Evolutionary conservation across 2,888 invertebrate genomes (phyloP).

Genomic region (Trichacis sp.): DNA sequence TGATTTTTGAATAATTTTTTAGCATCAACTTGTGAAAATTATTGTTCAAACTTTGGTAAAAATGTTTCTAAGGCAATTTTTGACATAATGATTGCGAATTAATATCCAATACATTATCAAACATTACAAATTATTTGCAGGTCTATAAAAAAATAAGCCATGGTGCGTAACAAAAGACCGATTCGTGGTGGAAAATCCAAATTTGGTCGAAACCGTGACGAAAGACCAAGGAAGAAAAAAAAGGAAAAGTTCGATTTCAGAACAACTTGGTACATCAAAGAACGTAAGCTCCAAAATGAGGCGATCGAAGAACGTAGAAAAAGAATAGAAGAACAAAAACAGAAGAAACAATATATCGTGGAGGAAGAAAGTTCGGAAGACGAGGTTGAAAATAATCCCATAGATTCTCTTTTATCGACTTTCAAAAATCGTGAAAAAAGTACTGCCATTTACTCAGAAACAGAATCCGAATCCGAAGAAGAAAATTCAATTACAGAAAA

Average conservation of each 20-base stretch:
- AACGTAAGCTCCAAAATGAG: slow-evolving; percentile 57
- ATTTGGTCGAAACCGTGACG: slow-evolving; percentile 45
- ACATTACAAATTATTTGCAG: too few species aligned
- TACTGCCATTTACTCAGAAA: slow-evolving; percentile 58
- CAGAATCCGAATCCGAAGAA: slow-evolving; percentile 53
- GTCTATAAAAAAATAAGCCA: too few species aligned
- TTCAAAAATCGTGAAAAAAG: slow-evolving; percentile 53
- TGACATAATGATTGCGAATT: too few species aligned
- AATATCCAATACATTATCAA: too few species aligned
- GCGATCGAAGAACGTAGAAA: slow-evolving; percentile 61
- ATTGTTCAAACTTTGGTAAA: too few species aligned
- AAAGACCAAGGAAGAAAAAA: slow-evolving; percentile 51
- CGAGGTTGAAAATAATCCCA: slow-evolving; percentile 71
- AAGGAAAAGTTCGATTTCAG: slow-evolving; percentile 58
- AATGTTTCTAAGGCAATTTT: too few species aligned
- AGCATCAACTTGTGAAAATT: too few species aligned
- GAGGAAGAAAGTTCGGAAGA: slow-evolving; percentile 69
- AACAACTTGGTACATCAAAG: slow-evolving; percentile 59
- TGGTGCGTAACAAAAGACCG: slow-evolving; percentile 54
- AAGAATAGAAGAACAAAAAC: slow-evolving; percentile 69
- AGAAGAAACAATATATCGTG: slow-evolving; percentile 65
- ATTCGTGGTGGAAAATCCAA: slow-evolving; percentile 56
- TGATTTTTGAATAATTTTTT: too few species aligned
- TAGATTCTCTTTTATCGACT: slow-evolving; percentile 71
- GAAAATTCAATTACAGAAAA: not conserved